These are phyloP conservation scores for Mythimna loreyi DNA, from an alignment of 2,888 invertebrate species.

Conservation along the genomic window DNA sequence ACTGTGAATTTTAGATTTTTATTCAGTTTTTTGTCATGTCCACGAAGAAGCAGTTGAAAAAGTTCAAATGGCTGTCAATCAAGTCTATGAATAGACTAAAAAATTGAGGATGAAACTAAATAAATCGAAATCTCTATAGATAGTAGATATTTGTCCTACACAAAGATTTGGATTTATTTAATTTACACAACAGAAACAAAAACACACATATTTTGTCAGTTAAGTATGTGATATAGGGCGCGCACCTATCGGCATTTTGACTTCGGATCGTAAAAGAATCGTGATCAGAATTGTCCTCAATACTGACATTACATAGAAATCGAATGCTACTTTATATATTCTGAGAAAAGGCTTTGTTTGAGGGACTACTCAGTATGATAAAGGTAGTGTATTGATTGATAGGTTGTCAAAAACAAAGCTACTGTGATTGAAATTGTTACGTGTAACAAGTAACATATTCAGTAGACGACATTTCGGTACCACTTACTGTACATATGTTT, in stretches of 20 bases:
- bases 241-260: conserved; percentile 1
- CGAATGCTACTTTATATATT: conserved; percentile 1
- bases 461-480: too few species aligned
- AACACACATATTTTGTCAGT: neutral
- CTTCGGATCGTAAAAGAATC: neutral
- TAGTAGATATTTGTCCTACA: too few species aligned
- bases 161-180: too few species aligned
- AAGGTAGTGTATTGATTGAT: neutral
- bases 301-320: conserved; percentile 26
- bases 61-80: too few species aligned
- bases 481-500: too few species aligned
- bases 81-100: too few species aligned
- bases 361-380: neutral
- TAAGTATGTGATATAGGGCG: neutral
- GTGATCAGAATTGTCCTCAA: conserved; percentile 10
- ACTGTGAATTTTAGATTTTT: too few species aligned
- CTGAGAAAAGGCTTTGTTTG: conserved; percentile 7
- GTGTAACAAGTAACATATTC: neutral
- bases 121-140: too few species aligned
- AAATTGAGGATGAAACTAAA: too few species aligned
- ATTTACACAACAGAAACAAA: too few species aligned
- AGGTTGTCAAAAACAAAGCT: neutral
- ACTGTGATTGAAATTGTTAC: neutral
- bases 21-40: too few species aligned
- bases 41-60: too few species aligned